Base-by-base conservation (phyloP, 2,113 vertebrate species). In the Hydropotes inermis region DNA sequence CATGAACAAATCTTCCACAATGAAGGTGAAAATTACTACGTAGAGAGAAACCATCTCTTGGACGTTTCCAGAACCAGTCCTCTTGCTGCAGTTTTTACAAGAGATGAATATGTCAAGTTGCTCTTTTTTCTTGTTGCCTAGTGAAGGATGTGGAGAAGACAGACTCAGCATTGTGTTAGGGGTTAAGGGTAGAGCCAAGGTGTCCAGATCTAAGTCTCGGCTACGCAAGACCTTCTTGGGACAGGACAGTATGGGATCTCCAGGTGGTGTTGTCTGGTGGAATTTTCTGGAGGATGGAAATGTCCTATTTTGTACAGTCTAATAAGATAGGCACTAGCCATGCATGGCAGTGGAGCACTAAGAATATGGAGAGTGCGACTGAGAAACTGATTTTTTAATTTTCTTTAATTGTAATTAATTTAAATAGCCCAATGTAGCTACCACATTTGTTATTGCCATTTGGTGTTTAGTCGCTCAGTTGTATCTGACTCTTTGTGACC, bases 401-500 rank as follows among this genome's bases (percentile, higher is more conserved):
- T 47, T 91, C 39, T 52, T 86, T 61, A 25, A 79, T 89, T 91
- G 27, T 78, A 61, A 57, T 81, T 87, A 28, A 54, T 83, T 91
- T 57, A 28, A 85, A 64, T 81, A 92, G 36, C 15, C 21, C 93
- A 57, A n/a, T 82, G 17, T 52, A 14, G 23, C 30, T 78, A 25
- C 64, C 28, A 25, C 30, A 21, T 70, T 89, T 76, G 70, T 74
- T 39, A 11, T 7, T 76, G 67, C 67, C 1, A 0, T 43, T 76
- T 76, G 70, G 36, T 43, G 15, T 43, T 76, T 15, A 76, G 39
- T 76, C 2, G 3, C 39, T 76, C 12, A 25, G 12, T 43, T 27
- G 39, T 76, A 3, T 76, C 39, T 0, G 1, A 76, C 39, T 76
- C 6, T 76, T 43, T 27, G 43, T 0, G 1, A 27, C 39, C 23